Evolutionary conservation across 2,113 vertebrate genomes (phyloP).

Genomic region (Tringa solitaria): DNA sequence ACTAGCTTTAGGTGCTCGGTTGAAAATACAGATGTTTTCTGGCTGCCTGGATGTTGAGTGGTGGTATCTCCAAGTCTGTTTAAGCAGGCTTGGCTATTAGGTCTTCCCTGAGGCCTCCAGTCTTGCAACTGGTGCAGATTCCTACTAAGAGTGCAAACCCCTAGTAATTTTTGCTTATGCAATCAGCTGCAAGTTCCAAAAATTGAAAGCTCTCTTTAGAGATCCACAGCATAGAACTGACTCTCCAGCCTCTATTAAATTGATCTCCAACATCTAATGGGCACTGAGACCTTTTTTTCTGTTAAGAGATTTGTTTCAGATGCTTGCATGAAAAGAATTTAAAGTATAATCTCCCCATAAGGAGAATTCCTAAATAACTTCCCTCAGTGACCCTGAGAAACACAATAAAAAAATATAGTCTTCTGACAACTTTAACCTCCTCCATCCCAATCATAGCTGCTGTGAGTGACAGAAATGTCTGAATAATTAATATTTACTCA

Average conservation of each 20-base stretch:
- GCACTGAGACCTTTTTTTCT: not conserved
- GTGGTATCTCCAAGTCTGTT: not conserved
- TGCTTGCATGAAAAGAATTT: not conserved
- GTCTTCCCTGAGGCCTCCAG: not conserved
- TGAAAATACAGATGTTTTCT: constrained; percentile 60
- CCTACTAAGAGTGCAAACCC: not conserved
- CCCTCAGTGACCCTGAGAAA: not conserved
- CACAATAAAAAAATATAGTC: not conserved
- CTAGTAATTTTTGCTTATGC: not conserved
- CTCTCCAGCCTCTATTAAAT: not conserved
- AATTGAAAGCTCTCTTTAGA: not conserved
- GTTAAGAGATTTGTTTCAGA: not conserved
- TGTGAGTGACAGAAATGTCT: not conserved
- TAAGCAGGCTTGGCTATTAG: not conserved
- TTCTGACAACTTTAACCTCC: not conserved
- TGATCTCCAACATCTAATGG: not conserved
- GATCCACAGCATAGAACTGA: not conserved
- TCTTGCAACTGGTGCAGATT: not conserved
- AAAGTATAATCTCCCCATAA: not conserved
- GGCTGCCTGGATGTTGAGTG: not conserved
- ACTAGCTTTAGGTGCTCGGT: not conserved
- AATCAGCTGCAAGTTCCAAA: not conserved
- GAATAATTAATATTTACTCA: not conserved
- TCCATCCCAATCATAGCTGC: not conserved
- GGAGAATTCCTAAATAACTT: not conserved